Conservation (phyloP, 2,113 vertebrate genomes). For the human region GRCh38 chr9:79675001-79675500, state of each 20-base stretch:
- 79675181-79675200: neutral
- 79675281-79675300: neutral
- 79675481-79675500: slow-evolving; percentile 19
- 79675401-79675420: slow-evolving; percentile 5
- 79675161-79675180: neutral
- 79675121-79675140: neutral
- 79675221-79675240: neutral
- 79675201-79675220: neutral
- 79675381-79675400: neutral
- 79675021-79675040: neutral
- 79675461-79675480: neutral
- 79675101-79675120: slow-evolving; percentile 14
- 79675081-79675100: neutral
- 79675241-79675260: neutral
- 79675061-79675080: slow-evolving; percentile 1
- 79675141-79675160: neutral
- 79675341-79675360: neutral
- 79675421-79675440: neutral
- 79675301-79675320: neutral
- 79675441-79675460: slow-evolving; percentile 7
- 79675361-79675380: neutral
- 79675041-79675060: neutral
- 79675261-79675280: neutral
- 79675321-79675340: neutral
- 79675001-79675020: slow-evolving; percentile 33